Evolutionary conservation across 2,113 vertebrate species (phyloP), one percentile per base, ranked within the genome.

Genomic region (Chiloscyllium plagiosum): DNA sequence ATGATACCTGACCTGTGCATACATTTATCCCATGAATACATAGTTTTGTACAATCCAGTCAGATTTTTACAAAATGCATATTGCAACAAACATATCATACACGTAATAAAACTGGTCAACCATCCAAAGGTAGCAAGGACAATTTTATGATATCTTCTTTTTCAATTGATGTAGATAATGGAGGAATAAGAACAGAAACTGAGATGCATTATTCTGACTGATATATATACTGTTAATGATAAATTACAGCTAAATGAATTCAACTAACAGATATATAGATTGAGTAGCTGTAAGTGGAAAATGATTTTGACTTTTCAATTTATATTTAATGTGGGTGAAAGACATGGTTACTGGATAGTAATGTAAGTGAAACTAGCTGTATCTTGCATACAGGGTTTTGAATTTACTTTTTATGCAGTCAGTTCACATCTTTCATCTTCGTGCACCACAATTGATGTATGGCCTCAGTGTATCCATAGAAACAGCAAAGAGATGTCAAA

Each of bases 401-500:
- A 72, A 52, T 95, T 52, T 95, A 72, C 69, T 52, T 70, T 10
- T 95, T 95, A 72, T 72, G 94, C 26, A 95, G 94, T 95, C 94
- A 76, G 94, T 72, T 95, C 94, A 95, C 94, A 70, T 95, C 93
- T 76, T 95, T 95, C 94, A 72, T 72, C 47, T 72, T 47, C 68
- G 72, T 72, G 69, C 66, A 70, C 68, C 94, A 95, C 69, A 72
- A 47, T 42, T 95, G 68, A 95, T 95, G 94, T 68, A 72, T 42
- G 50, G 26, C 24, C 94, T 95, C 94, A 29, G 42, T 70, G 94
- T 95, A 95, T 72, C 94, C 94, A 95, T 95, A 95, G 94, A 95
- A 95, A 95, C 94, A 52, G 69, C 69, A 72, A 52, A 95, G 87
- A 90, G 47, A 95, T 70, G 56, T 93, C 61, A 93, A 93, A 68